A percentile compares a stretch with the other conserved stretches of the same genome.
These are phyloP conservation scores for Cydia amplana DNA, from an alignment of 1,140 invertebrate species.

Conservation along the genomic window DNA sequence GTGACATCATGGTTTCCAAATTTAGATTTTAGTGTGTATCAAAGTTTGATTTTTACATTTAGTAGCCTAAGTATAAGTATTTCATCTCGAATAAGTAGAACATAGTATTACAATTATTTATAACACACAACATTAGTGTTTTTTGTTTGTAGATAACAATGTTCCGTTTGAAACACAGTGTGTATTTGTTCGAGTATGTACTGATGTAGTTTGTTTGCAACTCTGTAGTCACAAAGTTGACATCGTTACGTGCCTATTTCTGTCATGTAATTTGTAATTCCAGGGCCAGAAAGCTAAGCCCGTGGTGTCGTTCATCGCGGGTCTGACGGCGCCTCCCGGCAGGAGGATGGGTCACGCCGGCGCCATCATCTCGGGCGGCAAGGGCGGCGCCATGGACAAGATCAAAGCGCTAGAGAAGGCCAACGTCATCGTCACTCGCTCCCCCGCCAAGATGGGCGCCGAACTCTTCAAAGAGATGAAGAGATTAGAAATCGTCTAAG, in stretches of 20 bases:
- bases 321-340: conserved; percentile 97
- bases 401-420: conserved; percentile 96
- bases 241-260: conserved; percentile 17
- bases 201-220: neutral
- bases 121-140: neutral
- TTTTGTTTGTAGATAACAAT: conserved; percentile 32
- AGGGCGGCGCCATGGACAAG: conserved; percentile 98
- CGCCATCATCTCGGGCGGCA: conserved; percentile 99
- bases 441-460: conserved; percentile 97
- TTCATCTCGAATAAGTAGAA: neutral
- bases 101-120: neutral
- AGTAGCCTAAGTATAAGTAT: neutral
- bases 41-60: neutral
- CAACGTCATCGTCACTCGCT: conserved; percentile 94
- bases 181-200: conserved; percentile 1
- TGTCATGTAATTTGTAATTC: conserved; percentile 43
- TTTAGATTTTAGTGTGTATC: neutral
- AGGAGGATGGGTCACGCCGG: conserved; percentile 99
- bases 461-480: conserved; percentile 94
- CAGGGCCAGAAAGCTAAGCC: conserved; percentile 97
- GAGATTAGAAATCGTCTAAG: conserved; percentile 83
- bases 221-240: neutral
- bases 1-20: neutral
- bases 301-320: conserved; percentile 99
- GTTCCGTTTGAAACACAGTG: neutral